A percentile compares a stretch with the other conserved stretches of the same genome.
These are phyloP conservation scores for Xenus cinereus DNA, from an alignment of 2,113 vertebrate genomes.

Conservation along the genomic window DNA sequence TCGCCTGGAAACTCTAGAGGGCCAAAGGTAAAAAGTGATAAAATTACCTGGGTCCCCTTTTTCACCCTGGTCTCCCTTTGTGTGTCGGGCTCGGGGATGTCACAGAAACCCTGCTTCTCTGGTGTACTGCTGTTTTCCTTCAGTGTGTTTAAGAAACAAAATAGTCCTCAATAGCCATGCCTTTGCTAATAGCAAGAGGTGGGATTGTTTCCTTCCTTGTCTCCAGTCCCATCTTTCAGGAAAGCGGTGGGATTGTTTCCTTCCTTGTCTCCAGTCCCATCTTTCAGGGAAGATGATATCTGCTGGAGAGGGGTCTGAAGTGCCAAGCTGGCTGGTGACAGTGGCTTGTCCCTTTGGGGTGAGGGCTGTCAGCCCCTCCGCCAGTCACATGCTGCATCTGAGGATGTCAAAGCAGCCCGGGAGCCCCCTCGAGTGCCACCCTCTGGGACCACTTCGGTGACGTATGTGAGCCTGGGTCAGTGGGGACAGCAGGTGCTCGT, in stretches of 20 bases:
- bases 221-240: neutral
- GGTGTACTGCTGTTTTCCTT: conserved; percentile 44
- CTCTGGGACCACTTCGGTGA: conserved; percentile 14
- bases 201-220: neutral
- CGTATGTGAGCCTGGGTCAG: neutral
- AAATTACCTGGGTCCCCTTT: conserved; percentile 61
- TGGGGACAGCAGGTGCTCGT: neutral
- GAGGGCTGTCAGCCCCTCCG: neutral
- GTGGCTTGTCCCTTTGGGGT: neutral
- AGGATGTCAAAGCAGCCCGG: neutral
- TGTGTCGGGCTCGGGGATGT: neutral
- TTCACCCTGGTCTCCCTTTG: conserved; percentile 47
- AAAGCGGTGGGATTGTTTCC: neutral
- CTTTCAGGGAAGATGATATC: neutral
- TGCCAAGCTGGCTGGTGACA: neutral
- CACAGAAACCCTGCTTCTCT: conserved; percentile 34
- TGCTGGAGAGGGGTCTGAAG: neutral
- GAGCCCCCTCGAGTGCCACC: neutral
- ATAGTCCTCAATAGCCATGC: neutral
- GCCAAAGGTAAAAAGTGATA: conserved; percentile 14
- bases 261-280: neutral
- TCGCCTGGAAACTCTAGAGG: neutral
- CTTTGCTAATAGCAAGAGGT: neutral
- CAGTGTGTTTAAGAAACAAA: conserved; percentile 47
- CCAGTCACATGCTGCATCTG: accelerated